These are phyloP conservation scores for Brachionus sp. DNA, from an alignment of 1,140 invertebrate species.

Conservation along the genomic window DNA sequence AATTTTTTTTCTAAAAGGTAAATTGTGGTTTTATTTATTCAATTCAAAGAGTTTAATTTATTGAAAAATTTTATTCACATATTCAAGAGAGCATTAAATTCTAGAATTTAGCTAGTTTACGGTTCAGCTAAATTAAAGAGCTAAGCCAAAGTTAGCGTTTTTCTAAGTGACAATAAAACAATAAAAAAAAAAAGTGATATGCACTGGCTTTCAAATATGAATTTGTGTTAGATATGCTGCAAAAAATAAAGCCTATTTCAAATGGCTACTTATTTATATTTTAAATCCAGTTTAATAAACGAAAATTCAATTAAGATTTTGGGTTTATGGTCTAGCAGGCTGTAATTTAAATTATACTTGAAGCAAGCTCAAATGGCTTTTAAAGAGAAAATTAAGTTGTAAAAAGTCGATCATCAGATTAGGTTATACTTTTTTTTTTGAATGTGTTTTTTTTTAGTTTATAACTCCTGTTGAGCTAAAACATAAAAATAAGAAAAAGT, in stretches of 20 bases:
- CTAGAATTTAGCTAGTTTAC: not conserved
- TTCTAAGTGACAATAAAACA: not conserved
- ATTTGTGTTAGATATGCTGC: not conserved
- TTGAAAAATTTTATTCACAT: not conserved
- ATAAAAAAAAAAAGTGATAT: not conserved
- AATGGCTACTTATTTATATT: not conserved
- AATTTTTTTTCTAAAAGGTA: not conserved
- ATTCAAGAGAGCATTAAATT: not conserved
- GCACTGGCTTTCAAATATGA: not conserved
- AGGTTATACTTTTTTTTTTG: not conserved
- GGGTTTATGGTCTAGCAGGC: not conserved
- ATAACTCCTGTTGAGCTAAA: not conserved
- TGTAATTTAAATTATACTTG: not conserved
- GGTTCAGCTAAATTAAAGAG: not conserved
- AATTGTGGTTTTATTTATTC: not conserved
- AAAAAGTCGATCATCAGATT: not conserved
- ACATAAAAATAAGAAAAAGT: not conserved
- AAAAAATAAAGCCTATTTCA: not conserved
- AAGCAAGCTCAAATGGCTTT: slow-evolving; percentile 1
- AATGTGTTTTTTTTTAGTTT: not conserved
- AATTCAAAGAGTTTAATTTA: not conserved
- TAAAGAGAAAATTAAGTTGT: slow-evolving; percentile 5
- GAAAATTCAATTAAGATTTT: not conserved
- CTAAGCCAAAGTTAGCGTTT: not conserved
- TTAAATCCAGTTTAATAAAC: not conserved